phyloP scores from a whole-genome alignment of 1,140 invertebrate genomes.

The Drosophila bifasciata region DNA sequence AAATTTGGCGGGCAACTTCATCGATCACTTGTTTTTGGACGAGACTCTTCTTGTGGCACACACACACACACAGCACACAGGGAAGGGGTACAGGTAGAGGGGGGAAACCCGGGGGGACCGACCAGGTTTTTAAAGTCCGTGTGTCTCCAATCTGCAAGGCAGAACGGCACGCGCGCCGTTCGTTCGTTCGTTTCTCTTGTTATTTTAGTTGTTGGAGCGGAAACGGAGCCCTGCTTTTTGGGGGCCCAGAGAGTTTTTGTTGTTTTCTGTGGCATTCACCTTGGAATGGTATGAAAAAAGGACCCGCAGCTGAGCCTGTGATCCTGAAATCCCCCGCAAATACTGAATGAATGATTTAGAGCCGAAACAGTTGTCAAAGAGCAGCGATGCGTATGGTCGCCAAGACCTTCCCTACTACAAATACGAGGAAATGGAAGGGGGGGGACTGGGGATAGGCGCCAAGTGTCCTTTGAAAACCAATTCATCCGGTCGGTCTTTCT shows the following conservation, averaged over 20 bases:
- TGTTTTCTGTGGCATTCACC: too few relatives aligned
- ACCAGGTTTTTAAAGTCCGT: slow-evolving; percentile 21
- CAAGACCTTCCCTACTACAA: slow-evolving; percentile 12
- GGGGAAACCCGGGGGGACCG: slow-evolving; percentile 7
- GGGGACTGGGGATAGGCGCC: slow-evolving; percentile 48
- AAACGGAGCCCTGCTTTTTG: slow-evolving; percentile 68
- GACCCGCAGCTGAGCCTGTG: slow-evolving; percentile 54
- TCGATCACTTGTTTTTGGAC: slow-evolving; percentile 72
- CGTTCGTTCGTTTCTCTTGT: slow-evolving; percentile 55
- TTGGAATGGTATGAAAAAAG: slow-evolving; percentile 31
- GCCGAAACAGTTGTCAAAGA: slow-evolving; percentile 78
- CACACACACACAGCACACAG: slow-evolving; percentile 3
- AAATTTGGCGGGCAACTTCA: slow-evolving; percentile 81
- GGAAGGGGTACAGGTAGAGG: slow-evolving; percentile 24
- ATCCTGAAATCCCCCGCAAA: slow-evolving; percentile 27
- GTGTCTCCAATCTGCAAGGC: slow-evolving; percentile 14
- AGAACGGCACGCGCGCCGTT: slow-evolving; percentile 76
- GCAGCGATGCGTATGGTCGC: slow-evolving; percentile 73
- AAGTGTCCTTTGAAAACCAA: slow-evolving; percentile 77
- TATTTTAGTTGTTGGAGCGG: slow-evolving; percentile 63
- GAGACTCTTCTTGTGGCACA: slow-evolving; percentile 7
- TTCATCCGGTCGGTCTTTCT: slow-evolving; percentile 59
- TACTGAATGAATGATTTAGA: slow-evolving; percentile 73
- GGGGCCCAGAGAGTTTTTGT: slow-evolving; percentile 10
- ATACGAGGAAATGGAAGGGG: not conserved